Evolutionary conservation across 2,113 vertebrate species (phyloP).

Genomic region (Mormoops blainvillei): DNA sequence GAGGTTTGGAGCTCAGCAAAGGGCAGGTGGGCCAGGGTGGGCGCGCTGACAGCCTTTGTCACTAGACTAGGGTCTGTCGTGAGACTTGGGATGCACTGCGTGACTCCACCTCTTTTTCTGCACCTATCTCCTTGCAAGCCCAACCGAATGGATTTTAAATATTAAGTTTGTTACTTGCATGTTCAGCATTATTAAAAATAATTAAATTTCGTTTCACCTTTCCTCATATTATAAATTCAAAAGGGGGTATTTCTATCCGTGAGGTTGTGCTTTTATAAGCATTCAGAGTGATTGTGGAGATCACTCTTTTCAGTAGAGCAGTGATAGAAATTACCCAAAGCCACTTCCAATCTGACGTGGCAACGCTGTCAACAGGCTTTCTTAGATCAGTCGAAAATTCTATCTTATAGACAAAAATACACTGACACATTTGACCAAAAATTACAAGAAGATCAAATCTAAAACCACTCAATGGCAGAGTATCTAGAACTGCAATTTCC

Average conservation of each 20-base stretch:
- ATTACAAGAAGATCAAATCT: neutral
- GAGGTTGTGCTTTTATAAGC: neutral
- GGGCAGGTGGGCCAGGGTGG: neutral
- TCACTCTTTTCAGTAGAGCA: neutral
- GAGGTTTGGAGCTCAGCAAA: neutral
- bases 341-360: neutral
- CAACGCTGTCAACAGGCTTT: neutral
- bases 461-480: neutral
- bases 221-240: neutral
- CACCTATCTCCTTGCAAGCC: accelerated
- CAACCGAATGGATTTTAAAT: neutral
- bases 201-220: neutral
- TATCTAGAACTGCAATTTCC: neutral
- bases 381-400: neutral
- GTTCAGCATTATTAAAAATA: neutral
- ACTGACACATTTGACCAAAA: neutral
- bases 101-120: neutral
- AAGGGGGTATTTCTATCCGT: neutral
- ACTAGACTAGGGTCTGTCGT: neutral
- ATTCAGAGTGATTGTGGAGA: accelerated
- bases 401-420: neutral
- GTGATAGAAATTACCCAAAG: neutral
- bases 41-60: neutral
- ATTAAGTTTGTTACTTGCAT: neutral
- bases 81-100: accelerated